These are phyloP conservation scores for Drosophila sturtevanti DNA, from an alignment of 1,140 invertebrate species.

Conservation along the genomic window DNA sequence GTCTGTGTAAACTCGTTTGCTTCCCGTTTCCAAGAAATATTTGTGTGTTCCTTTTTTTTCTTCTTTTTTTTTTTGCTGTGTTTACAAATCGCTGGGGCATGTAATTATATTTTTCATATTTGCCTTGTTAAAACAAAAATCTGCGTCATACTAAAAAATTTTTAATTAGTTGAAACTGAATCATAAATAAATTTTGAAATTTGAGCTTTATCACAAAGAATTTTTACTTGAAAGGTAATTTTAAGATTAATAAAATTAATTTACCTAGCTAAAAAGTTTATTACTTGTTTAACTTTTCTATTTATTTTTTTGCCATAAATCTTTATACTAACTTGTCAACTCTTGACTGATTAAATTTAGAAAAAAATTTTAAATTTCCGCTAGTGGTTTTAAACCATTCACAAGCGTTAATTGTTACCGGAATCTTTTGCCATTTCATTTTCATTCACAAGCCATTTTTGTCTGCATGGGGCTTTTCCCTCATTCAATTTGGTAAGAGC, in stretches of 20 bases:
- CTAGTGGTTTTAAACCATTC: background rate
- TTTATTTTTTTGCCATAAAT: too few species aligned
- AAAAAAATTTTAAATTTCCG: background rate
- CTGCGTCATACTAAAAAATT: constrained; percentile 13
- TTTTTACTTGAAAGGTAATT: too few species aligned
- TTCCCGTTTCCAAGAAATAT: constrained; percentile 13
- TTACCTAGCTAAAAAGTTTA: too few species aligned
- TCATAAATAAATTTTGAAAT: background rate
- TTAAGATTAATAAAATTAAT: too few species aligned
- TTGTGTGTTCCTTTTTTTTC: background rate
- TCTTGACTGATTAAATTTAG: background rate
- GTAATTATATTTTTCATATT: constrained; percentile 61
- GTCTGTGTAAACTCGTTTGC: constrained; percentile 21
- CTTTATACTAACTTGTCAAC: too few species aligned
- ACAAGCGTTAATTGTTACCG: background rate
- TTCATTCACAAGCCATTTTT: background rate
- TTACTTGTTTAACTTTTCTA: too few species aligned
- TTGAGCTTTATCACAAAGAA: background rate
- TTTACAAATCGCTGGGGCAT: constrained; percentile 63
- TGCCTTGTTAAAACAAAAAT: too few species aligned
- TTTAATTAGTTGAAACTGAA: background rate
- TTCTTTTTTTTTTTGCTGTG: constrained; percentile 21
- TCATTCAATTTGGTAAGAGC: background rate
- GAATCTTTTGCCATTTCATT: background rate
- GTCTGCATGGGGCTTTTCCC: background rate